phyloP scores from a whole-genome alignment of 2,797 vertebrate genomes.

The Cottoperca gobio region DNA sequence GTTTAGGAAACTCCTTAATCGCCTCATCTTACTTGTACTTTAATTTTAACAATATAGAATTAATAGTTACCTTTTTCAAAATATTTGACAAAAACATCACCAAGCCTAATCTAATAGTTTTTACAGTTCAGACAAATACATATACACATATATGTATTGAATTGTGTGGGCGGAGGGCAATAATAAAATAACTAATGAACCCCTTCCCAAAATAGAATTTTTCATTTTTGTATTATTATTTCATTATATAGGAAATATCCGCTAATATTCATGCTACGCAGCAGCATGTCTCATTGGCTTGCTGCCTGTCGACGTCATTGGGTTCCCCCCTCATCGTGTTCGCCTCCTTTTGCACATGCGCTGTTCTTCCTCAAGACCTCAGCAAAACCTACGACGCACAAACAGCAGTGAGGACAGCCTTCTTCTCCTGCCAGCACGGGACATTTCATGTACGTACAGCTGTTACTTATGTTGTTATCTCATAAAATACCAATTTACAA shows the following conservation, averaged over 20 bases:
- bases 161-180: not conserved
- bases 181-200: not conserved
- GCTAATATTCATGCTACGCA: not conserved
- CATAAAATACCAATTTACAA: not conserved
- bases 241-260: not conserved
- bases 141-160: no score
- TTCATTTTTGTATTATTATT: no score
- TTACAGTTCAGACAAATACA: no score
- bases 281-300: conserved; percentile 47
- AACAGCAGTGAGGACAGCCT: not conserved
- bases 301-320: conserved; percentile 47
- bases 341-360: conserved; percentile 51
- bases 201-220: not conserved
- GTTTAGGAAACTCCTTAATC: no score
- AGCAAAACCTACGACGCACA: conserved; percentile 16
- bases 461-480: not conserved
- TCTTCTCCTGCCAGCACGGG: not conserved
- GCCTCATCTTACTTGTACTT: no score
- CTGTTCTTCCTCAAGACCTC: not conserved
- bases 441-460: conserved; percentile 47
- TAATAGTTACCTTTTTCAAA: no score
- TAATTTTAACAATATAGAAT: no score
- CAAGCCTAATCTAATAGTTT: not conserved
- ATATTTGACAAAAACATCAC: not conserved
- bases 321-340: conserved; percentile 51